phyloP scores from a whole-genome alignment of 2,113 vertebrate species.

The Lucifuga dentata region DNA sequence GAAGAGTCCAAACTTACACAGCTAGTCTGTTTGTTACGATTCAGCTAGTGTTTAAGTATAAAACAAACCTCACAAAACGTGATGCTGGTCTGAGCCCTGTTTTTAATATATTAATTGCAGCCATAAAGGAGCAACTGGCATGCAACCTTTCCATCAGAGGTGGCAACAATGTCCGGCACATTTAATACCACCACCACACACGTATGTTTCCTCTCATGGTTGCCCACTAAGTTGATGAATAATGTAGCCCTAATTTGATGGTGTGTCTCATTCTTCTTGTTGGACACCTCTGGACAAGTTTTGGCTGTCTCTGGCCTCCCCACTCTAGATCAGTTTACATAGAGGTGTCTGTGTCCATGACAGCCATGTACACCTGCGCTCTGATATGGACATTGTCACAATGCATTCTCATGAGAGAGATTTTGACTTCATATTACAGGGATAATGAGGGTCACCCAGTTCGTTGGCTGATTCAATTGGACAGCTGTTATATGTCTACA shows the following conservation, averaged over 20 bases:
- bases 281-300: slow-evolving; percentile 77
- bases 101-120: slow-evolving; percentile 26
- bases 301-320: slow-evolving; percentile 66
- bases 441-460: slow-evolving; percentile 9
- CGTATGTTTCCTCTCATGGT: slow-evolving; percentile 65
- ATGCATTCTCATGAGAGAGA: slow-evolving; percentile 9
- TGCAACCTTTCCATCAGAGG: slow-evolving; percentile 36
- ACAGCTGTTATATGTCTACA: slow-evolving; percentile 22
- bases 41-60: neutral
- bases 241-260: slow-evolving; percentile 81
- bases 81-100: neutral
- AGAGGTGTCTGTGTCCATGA: slow-evolving; percentile 74
- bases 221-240: slow-evolving; percentile 70
- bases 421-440: slow-evolving; percentile 60
- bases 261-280: slow-evolving; percentile 69
- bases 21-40: neutral
- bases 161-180: slow-evolving; percentile 40
- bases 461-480: neutral
- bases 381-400: slow-evolving; percentile 40
- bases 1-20: neutral
- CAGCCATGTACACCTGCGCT: slow-evolving; percentile 47
- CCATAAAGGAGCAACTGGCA: slow-evolving; percentile 7
- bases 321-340: slow-evolving; percentile 74
- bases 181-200: slow-evolving; percentile 61
- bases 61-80: neutral